phyloP scores from a whole-genome alignment of 1,140 invertebrate genomes.

The Frieseomelitta varia region DNA sequence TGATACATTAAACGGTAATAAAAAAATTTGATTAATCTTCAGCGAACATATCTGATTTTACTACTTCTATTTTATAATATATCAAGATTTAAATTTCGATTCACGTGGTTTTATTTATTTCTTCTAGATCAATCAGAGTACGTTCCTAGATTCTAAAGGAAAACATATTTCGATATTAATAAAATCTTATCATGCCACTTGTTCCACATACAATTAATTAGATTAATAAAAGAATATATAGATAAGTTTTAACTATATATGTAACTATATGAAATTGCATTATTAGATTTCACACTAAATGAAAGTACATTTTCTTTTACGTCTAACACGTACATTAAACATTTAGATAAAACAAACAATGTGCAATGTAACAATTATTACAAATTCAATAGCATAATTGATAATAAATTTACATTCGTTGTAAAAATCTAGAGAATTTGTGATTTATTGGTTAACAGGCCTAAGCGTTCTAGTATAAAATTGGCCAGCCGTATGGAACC shows the following conservation, averaged over 20 bases:
- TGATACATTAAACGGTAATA: not conserved
- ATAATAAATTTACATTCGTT: not conserved
- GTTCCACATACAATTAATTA: not conserved
- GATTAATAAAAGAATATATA: not conserved
- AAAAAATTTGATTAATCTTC: not conserved
- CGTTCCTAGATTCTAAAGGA: not conserved
- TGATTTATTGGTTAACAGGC: not conserved
- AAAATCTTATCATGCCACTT: not conserved
- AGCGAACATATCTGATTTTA: not conserved
- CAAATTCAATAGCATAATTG: not conserved
- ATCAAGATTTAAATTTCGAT: not conserved
- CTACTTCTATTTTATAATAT: not conserved
- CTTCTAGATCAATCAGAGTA: not conserved
- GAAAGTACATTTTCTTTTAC: not conserved
- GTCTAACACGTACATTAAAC: not conserved
- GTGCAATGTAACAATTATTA: not conserved
- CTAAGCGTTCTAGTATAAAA: conserved; percentile 21
- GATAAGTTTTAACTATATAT: not conserved
- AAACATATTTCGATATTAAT: not conserved
- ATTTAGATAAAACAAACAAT: not conserved
- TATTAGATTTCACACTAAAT: not conserved
- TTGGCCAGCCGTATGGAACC: conserved; percentile 32
- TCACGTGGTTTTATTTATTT: not conserved
- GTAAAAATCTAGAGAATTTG: conserved; percentile 14
- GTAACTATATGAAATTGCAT: too few species aligned